Evolutionary conservation across 2,797 vertebrate genomes (phyloP), one percentile per base, ranked within the genome.

Genomic region (Anomalospiza imberbis): DNA sequence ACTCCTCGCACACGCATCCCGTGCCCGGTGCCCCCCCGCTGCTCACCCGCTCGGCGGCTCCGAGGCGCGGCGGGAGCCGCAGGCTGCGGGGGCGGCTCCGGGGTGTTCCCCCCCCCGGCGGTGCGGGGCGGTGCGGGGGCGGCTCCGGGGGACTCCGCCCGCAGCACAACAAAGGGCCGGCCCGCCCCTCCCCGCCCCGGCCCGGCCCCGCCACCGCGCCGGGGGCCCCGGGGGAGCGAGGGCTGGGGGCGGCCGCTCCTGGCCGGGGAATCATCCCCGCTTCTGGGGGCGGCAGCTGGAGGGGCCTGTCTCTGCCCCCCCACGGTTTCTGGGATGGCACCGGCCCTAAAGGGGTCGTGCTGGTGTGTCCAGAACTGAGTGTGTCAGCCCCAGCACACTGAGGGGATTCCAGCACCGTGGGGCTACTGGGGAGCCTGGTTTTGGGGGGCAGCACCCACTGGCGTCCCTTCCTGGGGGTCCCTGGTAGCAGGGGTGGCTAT

Each of bases 121-220:
- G 61, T 15, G 61, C 42, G 70, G 60, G 81, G 81, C 50, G 71
- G 81, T 17, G 83, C 83, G 92, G 92, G 78, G 88, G 79, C 79
- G 84, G 88, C 68, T 84, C 73, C 67, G 83, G 73, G 82, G 74
- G 66, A 78, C 82, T 88, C 91, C 91, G 50, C 87, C 91, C 77
- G 91, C 71, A 71, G 73, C 60, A 78, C 85, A 94, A 94, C 93
- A 94, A 91, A 85, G 85, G 36, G 12, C 72, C 72, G 85, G 57
- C 71, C 85, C 85, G 75, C 92, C 92, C 51, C 71, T 51, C 53
- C 45, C 70, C 32, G 61, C 19, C 24, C 57, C 29, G 60, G 1
- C 45, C 54, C 71, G 38, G 44, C 78, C 66, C 66, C 57, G 47
- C 32, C 55, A 6, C 17, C 22, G 53, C 66, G 40, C 29, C 57